Evolutionary conservation across 2,113 vertebrate species (phyloP).

Genomic region (Cyanoderma ruficeps): DNA sequence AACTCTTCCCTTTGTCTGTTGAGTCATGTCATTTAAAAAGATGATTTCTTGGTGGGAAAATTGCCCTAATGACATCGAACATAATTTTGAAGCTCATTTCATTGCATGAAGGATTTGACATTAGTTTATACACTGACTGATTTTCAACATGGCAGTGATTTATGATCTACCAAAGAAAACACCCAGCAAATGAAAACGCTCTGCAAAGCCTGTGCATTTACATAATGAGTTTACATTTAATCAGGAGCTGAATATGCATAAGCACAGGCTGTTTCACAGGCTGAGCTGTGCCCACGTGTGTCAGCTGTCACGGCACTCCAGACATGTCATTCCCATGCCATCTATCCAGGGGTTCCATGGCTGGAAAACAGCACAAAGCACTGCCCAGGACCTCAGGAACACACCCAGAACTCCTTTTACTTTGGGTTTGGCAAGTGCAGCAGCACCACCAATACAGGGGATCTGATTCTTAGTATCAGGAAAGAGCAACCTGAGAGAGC

Average conservation of each 20-base stretch:
- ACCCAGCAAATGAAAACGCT: neutral
- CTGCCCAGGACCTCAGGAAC: neutral
- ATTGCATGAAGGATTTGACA: neutral
- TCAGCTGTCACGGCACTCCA: neutral
- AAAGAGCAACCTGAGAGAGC: neutral
- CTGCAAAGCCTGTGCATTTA: neutral
- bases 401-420: neutral
- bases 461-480: neutral
- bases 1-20: neutral
- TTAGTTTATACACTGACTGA: neutral
- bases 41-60: neutral
- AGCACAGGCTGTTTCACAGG: neutral
- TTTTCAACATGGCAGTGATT: conserved; percentile 20
- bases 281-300: neutral
- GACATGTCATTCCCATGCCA: neutral
- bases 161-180: neutral
- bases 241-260: neutral
- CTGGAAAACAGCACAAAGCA: neutral
- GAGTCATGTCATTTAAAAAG: neutral
- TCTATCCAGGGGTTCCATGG: neutral
- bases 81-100: neutral
- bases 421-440: neutral
- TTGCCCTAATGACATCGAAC: neutral
- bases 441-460: neutral
- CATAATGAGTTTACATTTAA: neutral